A percentile compares a stretch with the other conserved stretches of the same genome.
These are phyloP conservation scores for Otolemur crassicaudatus DNA, from an alignment of 2,797 vertebrate species.

Conservation along the genomic window DNA sequence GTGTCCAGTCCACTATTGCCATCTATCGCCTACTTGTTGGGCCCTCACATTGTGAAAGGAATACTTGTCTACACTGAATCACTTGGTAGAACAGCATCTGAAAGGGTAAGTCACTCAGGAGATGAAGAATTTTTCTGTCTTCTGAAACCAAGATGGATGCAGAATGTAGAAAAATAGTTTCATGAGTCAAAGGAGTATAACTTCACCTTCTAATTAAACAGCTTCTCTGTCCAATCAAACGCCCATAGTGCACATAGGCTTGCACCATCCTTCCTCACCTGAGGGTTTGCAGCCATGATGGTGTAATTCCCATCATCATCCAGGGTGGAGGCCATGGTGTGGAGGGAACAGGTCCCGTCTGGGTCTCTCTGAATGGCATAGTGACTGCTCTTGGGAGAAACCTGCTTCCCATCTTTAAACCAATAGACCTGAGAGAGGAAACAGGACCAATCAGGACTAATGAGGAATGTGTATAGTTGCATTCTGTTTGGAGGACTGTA, in stretches of 20 bases:
- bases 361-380: conserved; percentile 95
- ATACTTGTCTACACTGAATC: neutral
- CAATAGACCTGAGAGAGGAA: conserved; percentile 94
- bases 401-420: conserved; percentile 99
- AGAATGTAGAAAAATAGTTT: conserved; percentile 3
- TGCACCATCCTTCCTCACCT: conserved; percentile 88
- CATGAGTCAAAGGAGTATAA: conserved; percentile 27
- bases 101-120: neutral
- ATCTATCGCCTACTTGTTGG: neutral
- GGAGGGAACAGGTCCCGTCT: conserved; percentile 95
- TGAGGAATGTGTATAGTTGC: neutral
- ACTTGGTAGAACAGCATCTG: neutral
- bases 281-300: conserved; percentile 96
- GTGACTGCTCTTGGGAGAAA: conserved; percentile 97
- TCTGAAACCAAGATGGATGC: neutral
- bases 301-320: conserved; percentile 99
- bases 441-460: neutral
- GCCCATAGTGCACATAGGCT: conserved; percentile 57
- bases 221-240: conserved; percentile 62
- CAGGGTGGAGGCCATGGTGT: conserved; percentile 93
- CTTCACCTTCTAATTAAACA: conserved; percentile 78
- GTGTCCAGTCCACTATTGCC: neutral
- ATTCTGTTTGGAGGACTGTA: neutral
- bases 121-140: neutral
- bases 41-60: neutral